Base-by-base conservation (phyloP, 1,140 invertebrate genomes). In the Scaptodrosophila lebanonensis region DNA sequence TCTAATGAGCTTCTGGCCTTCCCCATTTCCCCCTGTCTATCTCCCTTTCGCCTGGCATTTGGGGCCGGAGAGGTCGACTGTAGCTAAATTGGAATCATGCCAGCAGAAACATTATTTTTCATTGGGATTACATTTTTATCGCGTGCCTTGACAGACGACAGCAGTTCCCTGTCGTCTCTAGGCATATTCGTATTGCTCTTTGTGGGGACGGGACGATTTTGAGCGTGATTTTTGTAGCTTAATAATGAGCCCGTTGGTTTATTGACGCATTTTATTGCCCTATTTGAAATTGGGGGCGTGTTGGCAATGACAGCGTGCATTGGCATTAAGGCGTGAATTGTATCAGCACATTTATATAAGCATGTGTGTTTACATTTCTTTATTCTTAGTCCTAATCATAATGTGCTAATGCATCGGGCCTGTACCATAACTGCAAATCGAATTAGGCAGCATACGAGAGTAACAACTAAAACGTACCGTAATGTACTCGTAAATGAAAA, bases 51-150 rank as follows among this genome's bases (percentile, higher is more conserved):
- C n/a, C n/a, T n/a, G n/a, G n/a, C n/a, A n/a, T n/a, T 18, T 11
- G 30, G 12, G 11, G 47, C 20, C 33, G 47, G 35, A 29, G 61
- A 53, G 61, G 57, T 64, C 58, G 71, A 57, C 72, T 67, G 32
- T 62, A 48, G 69, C 60, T 71, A 70, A 84, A 84, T 79, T 79
- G 82, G 73, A 75, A 83, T 67, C 53, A 63, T 79, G 73, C 40
- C 68, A 63, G 68, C 47, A 58, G 61, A 66, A 82, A 77, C 70
- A 77, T 79, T 84, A 82, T 84, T 83, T 77, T 84, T 84, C 75
- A 82, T 66, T 76, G 62, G 83, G 83, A 85, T 85, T 85, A 85
- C 76, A 85, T 83, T 85, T 85, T 82, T 82, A 85, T 85, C 83
- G 73, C 66, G 54, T 66, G 61, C 43, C 68, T 58, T 85, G 83